These are phyloP conservation scores for Scaptomyza hsui DNA, from an alignment of 1,140 invertebrate species.

Conservation along the genomic window DNA sequence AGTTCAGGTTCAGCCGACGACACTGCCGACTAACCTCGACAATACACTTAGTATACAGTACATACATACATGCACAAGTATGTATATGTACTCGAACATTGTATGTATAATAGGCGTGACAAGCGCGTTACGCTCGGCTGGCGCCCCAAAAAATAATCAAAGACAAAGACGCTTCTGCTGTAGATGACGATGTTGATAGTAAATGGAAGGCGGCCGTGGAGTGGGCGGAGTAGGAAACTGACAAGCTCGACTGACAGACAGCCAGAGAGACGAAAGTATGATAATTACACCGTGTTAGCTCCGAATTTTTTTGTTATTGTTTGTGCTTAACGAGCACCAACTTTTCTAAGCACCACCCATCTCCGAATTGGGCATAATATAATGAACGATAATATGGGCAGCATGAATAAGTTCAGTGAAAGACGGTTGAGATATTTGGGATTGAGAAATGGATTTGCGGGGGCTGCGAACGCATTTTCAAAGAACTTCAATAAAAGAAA, in stretches of 20 bases:
- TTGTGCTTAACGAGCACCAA: conserved; percentile 61
- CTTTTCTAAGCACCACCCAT: conserved; percentile 47
- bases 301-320: conserved; percentile 51
- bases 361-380: conserved; percentile 55
- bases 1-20: conserved; percentile 70
- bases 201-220: conserved; percentile 1
- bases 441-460: conserved; percentile 33
- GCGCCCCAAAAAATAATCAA: conserved; percentile 78
- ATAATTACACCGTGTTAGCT: conserved; percentile 73
- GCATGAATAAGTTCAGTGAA: conserved; percentile 52
- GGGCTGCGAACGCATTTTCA: conserved; percentile 22
- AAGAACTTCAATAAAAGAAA: not conserved
- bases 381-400: conserved; percentile 70
- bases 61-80: conserved; percentile 16
- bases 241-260: conserved; percentile 28
- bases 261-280: conserved; percentile 47
- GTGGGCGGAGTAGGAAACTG: conserved; percentile 50
- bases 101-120: conserved; percentile 76
- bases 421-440: conserved; percentile 40
- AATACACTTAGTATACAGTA: conserved; percentile 6
- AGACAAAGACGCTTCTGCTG: conserved; percentile 69
- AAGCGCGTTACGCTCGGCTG: conserved; percentile 78
- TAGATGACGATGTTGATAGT: conserved; percentile 67
- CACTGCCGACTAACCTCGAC: conserved; percentile 51
- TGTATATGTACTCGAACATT: conserved; percentile 10